These are phyloP conservation scores for Pinna nobilis DNA, from an alignment of 1,140 invertebrate genomes.

Conservation along the genomic window DNA sequence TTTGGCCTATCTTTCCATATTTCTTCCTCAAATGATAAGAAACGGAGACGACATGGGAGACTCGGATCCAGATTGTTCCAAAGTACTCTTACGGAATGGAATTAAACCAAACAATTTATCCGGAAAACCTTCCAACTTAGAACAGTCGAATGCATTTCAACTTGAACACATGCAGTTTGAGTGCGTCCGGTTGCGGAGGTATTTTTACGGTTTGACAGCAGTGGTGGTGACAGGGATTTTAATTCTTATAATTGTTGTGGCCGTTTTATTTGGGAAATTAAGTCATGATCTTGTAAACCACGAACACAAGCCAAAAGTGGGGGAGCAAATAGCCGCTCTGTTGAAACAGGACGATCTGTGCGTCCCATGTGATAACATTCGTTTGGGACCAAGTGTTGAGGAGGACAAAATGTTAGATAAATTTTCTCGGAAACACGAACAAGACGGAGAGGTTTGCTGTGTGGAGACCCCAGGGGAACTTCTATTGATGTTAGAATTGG, in stretches of 20 bases:
- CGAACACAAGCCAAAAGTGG: slow-evolving; percentile 63
- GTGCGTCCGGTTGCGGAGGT: slow-evolving; percentile 41
- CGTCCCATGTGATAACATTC: slow-evolving; percentile 55
- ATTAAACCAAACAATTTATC: slow-evolving; percentile 32
- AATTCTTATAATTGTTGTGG: slow-evolving; percentile 54
- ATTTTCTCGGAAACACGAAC: slow-evolving; percentile 48
- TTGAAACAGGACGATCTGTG: slow-evolving; percentile 58
- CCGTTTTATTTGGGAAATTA: slow-evolving; percentile 58
- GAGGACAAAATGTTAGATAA: slow-evolving; percentile 55
- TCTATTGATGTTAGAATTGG: slow-evolving; percentile 57
- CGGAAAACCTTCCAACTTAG: slow-evolving; percentile 4
- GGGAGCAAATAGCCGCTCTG: slow-evolving; percentile 59
- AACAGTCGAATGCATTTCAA: slow-evolving; percentile 4
- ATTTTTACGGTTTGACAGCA: slow-evolving; percentile 52
- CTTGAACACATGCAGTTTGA: slow-evolving; percentile 35
- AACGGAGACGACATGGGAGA: slow-evolving; percentile 14
- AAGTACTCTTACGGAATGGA: slow-evolving; percentile 28
- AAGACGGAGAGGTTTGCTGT: slow-evolving; percentile 53
- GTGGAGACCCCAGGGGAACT: slow-evolving; percentile 59
- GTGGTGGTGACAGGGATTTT: slow-evolving; percentile 52
- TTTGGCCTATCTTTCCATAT: too few species aligned
- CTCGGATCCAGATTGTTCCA: slow-evolving; percentile 18
- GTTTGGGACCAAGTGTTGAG: slow-evolving; percentile 58
- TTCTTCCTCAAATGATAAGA: background rate
- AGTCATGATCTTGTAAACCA: slow-evolving; percentile 57